Evolutionary conservation across 2,888 invertebrate species (phyloP).

Genomic region (Hemithea aestivaria): DNA sequence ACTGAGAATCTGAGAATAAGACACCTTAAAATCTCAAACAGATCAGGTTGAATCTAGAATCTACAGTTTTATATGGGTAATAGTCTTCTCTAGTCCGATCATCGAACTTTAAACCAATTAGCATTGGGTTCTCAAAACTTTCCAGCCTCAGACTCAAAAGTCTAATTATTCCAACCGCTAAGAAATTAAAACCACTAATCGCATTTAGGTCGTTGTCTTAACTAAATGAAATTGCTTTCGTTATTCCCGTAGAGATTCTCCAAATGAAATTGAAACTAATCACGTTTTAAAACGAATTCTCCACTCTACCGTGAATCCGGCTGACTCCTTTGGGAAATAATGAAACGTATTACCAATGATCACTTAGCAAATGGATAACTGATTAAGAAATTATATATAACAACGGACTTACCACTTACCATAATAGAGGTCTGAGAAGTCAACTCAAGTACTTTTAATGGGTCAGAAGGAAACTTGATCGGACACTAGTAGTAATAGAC

Average conservation of each 20-base stretch:
- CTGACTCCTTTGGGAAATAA: slow-evolving; percentile 18
- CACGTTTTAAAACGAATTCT: slow-evolving; percentile 23
- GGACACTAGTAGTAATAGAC: slow-evolving; percentile 22
- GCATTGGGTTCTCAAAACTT: not conserved
- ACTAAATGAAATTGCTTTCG: slow-evolving; percentile 21
- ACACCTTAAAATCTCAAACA: no score
- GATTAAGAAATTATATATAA: not conserved
- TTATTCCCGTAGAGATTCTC: slow-evolving; percentile 21
- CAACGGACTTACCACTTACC: slow-evolving; percentile 1
- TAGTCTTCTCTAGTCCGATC: not conserved
- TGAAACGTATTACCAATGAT: slow-evolving; percentile 4
- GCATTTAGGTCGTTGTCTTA: slow-evolving; percentile 14
- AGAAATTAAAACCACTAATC: slow-evolving; percentile 14
- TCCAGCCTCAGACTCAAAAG: not conserved
- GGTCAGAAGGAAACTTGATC: slow-evolving; percentile 16
- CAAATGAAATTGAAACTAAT: slow-evolving; percentile 25
- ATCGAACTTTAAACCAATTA: slow-evolving; percentile 1
- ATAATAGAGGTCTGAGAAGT: slow-evolving; percentile 7
- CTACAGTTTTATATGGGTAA: slow-evolving; percentile 3
- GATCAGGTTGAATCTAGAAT: no score
- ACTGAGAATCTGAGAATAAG: no score
- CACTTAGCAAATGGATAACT: slow-evolving; percentile 6
- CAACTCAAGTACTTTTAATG: slow-evolving; percentile 8
- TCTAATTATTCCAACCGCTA: slow-evolving; percentile 1
- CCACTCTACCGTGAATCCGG: slow-evolving; percentile 19